Percentiles rank a stretch among this genome's conserved stretches.
These are phyloP conservation scores for Megastigmus dorsalis DNA, from an alignment of 2,888 invertebrate genomes.

Conservation along the genomic window DNA sequence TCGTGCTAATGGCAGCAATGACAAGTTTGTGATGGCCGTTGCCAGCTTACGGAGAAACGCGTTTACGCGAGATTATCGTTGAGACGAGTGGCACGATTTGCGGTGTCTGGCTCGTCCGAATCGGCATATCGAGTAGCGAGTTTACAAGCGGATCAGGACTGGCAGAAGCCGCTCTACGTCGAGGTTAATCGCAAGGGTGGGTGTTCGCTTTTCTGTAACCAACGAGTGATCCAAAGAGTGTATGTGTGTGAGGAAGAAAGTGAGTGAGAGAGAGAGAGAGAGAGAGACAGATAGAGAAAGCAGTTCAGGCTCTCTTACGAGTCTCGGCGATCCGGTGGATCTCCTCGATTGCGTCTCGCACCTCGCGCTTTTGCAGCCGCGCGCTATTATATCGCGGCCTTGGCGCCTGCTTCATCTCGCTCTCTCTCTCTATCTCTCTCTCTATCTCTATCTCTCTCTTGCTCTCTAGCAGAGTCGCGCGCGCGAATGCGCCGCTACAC, in stretches of 20 bases:
- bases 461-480: not conserved
- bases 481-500: not conserved
- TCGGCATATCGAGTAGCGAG: no score
- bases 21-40: constrained; percentile 56
- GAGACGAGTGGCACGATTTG: not conserved
- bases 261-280: no score
- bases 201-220: no score
- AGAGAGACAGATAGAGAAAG: no score
- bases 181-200: no score
- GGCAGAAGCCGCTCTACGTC: no score
- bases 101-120: no score
- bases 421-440: constrained; percentile 16
- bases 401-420: constrained; percentile 25
- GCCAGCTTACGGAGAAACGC: constrained; percentile 58
- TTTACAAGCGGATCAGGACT: no score
- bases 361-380: constrained; percentile 5
- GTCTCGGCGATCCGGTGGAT: constrained; percentile 10
- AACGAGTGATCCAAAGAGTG: no score
- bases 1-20: constrained; percentile 69
- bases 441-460: not conserved
- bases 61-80: constrained; percentile 70
- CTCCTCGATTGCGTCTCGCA: constrained; percentile 12
- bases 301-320: not conserved
- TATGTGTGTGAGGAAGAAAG: no score
- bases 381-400: constrained; percentile 41